Conservation (phyloP, 1,140 invertebrate species). For the Globodera ellingtonae region DNA sequence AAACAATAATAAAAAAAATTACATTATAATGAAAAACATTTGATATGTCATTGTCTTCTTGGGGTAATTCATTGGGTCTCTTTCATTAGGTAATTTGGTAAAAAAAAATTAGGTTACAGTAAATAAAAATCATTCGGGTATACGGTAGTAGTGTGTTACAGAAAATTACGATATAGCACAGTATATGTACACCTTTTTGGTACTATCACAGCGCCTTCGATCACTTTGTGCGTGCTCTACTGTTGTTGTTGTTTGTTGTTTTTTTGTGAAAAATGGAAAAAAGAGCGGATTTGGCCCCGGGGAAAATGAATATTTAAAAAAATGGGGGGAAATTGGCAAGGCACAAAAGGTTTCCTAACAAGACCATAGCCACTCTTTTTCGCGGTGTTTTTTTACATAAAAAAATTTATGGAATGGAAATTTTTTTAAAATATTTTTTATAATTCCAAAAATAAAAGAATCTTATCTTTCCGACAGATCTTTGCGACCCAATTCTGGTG, state of each 20-base stretch:
- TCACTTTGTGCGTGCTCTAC: neutral
- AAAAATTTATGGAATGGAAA: neutral
- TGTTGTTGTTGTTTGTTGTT: neutral
- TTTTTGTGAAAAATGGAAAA: neutral
- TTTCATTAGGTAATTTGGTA: no score
- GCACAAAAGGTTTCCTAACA: conserved; percentile 12
- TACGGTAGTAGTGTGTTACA: no score
- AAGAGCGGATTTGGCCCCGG: conserved; percentile 17
- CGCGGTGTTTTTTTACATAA: conserved; percentile 4
- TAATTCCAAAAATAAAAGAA: neutral
- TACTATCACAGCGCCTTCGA: conserved; percentile 2
- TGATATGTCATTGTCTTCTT: no score
- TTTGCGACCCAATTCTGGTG: neutral
- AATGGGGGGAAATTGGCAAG: conserved; percentile 2
- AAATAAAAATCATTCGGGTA: no score
- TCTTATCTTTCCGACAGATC: no score
- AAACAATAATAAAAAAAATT: no score
- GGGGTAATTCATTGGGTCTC: no score
- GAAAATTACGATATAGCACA: no score
- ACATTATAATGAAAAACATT: no score
- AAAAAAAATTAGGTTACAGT: no score
- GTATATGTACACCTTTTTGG: neutral
- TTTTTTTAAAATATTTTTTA: neutral
- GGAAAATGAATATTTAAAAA: conserved; percentile 3
- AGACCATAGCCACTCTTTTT: conserved; percentile 19